phyloP scores from a whole-genome alignment of 2,888 invertebrate genomes.

The Epicampocera succincta region DNA sequence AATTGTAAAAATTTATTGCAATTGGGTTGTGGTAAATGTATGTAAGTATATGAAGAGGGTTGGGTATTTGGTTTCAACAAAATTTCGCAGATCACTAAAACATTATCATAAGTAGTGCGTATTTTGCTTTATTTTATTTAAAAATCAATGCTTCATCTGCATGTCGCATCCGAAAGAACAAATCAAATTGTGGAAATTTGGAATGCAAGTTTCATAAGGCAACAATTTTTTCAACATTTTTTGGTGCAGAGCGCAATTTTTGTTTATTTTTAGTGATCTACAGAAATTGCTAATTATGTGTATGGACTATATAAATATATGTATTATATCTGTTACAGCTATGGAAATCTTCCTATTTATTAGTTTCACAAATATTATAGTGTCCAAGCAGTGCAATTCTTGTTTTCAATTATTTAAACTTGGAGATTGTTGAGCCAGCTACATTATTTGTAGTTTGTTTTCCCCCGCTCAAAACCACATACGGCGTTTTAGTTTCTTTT shows the following conservation, averaged over 20 bases:
- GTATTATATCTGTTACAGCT: constrained; percentile 32
- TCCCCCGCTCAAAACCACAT: constrained; percentile 94
- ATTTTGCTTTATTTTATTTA: too few species aligned
- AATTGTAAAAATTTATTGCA: constrained; percentile 55
- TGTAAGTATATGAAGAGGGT: neutral
- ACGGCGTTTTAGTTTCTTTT: constrained; percentile 95
- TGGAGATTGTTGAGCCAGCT: constrained; percentile 58
- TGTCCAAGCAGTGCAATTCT: constrained; percentile 31
- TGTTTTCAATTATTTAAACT: constrained; percentile 53
- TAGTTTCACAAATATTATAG: constrained; percentile 43
- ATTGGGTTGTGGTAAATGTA: constrained; percentile 23
- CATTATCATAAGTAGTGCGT: neutral
- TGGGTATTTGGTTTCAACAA: constrained; percentile 26
- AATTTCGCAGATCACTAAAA: neutral
- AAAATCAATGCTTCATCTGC: too few species aligned
- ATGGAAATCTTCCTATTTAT: constrained; percentile 42
- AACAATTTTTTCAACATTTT: too few species aligned
- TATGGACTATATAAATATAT: constrained; percentile 25
- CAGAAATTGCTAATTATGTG: constrained; percentile 28
- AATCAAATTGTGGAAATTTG: too few species aligned
- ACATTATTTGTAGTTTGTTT: constrained; percentile 83
- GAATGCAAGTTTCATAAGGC: too few species aligned
- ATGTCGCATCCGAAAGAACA: too few species aligned
- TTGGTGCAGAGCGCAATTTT: too few species aligned
- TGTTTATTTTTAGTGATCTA: constrained; percentile 6